A percentile compares a stretch with the other conserved stretches of the same genome.
Conservation (phyloP, 2,888 invertebrate genomes). For the Tholera decimalis region DNA sequence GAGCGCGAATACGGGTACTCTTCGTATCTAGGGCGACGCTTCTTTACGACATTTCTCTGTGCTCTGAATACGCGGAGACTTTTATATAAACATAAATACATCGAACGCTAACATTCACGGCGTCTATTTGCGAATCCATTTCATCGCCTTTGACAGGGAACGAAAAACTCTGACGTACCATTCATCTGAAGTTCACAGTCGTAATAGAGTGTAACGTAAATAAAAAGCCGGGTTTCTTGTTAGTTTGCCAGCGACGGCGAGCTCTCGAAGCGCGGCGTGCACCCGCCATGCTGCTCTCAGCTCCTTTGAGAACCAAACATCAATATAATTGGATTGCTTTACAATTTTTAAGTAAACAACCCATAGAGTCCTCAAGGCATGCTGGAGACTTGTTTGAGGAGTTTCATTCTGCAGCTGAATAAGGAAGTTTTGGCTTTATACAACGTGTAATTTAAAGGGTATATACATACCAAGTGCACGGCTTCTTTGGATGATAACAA, state of each 20-base stretch:
- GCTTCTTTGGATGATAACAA: too few species aligned
- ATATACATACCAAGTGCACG: too few species aligned
- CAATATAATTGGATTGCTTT: constrained; percentile 87
- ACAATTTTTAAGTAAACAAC: constrained; percentile 75
- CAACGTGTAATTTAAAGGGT: too few species aligned
- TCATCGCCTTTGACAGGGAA: constrained; percentile 73
- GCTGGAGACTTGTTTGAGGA: constrained; percentile 43
- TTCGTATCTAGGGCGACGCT: constrained; percentile 34
- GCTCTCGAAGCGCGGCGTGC: constrained; percentile 71
- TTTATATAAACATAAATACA: constrained; percentile 57
- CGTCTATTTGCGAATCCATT: constrained; percentile 73
- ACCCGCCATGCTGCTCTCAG: constrained; percentile 69
- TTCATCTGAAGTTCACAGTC: constrained; percentile 66
- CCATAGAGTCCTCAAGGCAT: constrained; percentile 53
- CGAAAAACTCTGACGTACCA: constrained; percentile 66
- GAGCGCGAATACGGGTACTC: constrained; percentile 34
- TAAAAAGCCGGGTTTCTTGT: constrained; percentile 69
- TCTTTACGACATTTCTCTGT: constrained; percentile 55
- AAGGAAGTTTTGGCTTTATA: constrained; percentile 49
- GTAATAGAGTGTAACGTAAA: constrained; percentile 76
- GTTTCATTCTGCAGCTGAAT: constrained; percentile 43
- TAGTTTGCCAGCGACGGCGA: constrained; percentile 66
- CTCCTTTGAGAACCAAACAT: constrained; percentile 82
- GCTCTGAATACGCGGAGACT: constrained; percentile 54
- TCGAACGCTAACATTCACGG: constrained; percentile 54